Base-by-base conservation (phyloP, 2,888 invertebrate species). In the Andricus curvator region DNA sequence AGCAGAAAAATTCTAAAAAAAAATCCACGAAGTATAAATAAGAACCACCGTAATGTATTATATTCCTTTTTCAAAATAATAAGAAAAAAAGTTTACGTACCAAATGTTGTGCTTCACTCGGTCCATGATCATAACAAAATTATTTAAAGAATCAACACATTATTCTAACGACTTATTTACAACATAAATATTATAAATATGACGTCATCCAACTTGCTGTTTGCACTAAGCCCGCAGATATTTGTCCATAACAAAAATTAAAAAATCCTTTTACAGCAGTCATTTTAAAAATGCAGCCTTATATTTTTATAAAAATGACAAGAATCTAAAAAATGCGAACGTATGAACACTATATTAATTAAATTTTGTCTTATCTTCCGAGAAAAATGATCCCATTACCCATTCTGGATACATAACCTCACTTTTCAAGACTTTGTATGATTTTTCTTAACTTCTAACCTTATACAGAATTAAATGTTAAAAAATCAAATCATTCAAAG, bases 91-190 rank as follows among this genome's bases (percentile, higher is more conserved):
- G 15, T 9, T 76, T 51, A 79, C 79, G 70, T 77, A 81, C 83
- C 83, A 83, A 70, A 83, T 81, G 78, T 67, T 83, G 65, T 81
- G 80, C 64, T 81, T 81, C 41, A 77, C 41, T 48, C 11, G 44
- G 48, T 80, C 77, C 83, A 83, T 83, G n/a, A 2, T 67, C 13
- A n/a, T 11, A 67, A 13, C 4, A 5, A 25, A 62, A 62, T 15
- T 13, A 2, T 13, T 9, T 15, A 15, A 60, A 22, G 8, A 2
- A 60, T 60, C 56, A 60, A 62, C 2, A 15, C 11, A 62, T 25
- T 62, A 25, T 25, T 9, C 62, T 62, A 15, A 15, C 9, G 15
- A 25, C 9, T 62, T 25, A 22, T 25, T 62, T 62, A 15, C 62
- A 62, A 62, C n/a, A 60, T 60, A 56, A 56, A 51, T 37, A 41